Percentiles rank a stretch among this genome's conserved stretches.
Conservation (phyloP, 1,140 invertebrate species). For the Chironomus striatipennis region DNA sequence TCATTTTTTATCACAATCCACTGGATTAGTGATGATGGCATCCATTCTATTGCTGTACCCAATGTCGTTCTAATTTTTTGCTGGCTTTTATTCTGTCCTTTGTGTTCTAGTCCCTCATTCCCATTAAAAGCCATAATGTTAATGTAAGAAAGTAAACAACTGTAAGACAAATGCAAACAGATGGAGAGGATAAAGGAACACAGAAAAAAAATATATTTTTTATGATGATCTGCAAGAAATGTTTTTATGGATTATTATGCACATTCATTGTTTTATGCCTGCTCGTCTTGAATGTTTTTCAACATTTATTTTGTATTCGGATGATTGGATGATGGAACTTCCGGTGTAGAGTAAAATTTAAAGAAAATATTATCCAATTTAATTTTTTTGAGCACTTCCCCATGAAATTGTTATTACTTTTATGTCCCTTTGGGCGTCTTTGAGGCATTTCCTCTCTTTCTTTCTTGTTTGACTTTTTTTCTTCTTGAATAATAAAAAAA, state of each 20-base stretch:
- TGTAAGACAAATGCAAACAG: conserved; percentile 5
- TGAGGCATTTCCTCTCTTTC: too few relatives aligned
- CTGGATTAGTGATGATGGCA: conserved; percentile 19
- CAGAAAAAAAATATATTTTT: neutral
- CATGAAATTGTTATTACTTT: too few relatives aligned
- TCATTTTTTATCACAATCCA: conserved; percentile 5
- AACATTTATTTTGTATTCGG: too few relatives aligned
- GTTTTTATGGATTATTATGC: conserved; percentile 14
- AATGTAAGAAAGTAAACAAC: neutral
- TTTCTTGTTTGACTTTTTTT: too few relatives aligned
- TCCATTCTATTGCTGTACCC: neutral
- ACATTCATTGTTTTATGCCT: neutral
- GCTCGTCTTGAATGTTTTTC: neutral
- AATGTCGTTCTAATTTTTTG: neutral
- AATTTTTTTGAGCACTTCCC: too few relatives aligned
- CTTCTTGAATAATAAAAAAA: too few relatives aligned
- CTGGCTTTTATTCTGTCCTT: neutral
- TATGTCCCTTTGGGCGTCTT: too few relatives aligned
- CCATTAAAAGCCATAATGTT: too few relatives aligned
- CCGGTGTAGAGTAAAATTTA: too few relatives aligned
- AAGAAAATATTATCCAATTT: too few relatives aligned
- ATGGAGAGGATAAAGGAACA: neutral
- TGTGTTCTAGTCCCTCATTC: neutral
- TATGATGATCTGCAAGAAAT: conserved; percentile 8
- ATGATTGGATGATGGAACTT: too few relatives aligned